These are phyloP conservation scores for Oncorhynchus gorbuscha DNA, from an alignment of 2,113 vertebrate species.

Conservation along the genomic window DNA sequence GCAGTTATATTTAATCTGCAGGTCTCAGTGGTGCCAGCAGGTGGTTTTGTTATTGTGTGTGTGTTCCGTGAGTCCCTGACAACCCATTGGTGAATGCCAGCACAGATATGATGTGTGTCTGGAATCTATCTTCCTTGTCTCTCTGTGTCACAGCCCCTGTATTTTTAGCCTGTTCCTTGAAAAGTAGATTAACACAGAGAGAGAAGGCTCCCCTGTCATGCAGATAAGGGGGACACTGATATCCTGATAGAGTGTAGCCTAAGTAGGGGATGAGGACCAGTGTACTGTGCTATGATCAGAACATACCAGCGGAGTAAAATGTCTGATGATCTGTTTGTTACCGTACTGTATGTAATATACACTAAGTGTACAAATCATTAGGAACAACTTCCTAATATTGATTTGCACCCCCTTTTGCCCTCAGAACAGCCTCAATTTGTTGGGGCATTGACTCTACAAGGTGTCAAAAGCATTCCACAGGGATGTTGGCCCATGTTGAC, in stretches of 20 bases:
- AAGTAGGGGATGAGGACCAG: no score
- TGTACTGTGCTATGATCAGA: no score
- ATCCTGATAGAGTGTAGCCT: no score
- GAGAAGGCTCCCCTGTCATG: conserved; percentile 44
- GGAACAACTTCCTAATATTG: not conserved
- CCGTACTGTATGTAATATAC: no score
- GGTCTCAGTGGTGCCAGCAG: conserved; percentile 22
- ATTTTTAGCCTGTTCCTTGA: conserved; percentile 71
- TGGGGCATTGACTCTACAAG: no score
- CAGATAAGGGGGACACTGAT: conserved; percentile 20
- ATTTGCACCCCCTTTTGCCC: not conserved
- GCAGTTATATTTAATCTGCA: conserved; percentile 53
- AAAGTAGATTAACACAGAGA: conserved; percentile 57
- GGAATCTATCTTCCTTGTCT: conserved; percentile 63
- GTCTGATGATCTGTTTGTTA: no score
- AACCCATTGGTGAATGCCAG: conserved; percentile 35
- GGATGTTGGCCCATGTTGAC: no score
- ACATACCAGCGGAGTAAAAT: no score
- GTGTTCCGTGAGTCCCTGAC: conserved; percentile 32
- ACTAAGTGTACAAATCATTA: no score
- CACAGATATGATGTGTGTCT: conserved; percentile 49
- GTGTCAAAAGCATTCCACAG: no score
- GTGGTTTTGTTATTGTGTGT: not conserved
- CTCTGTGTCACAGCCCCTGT: conserved; percentile 55
- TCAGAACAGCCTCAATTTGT: no score